These are phyloP conservation scores for Ridgeia piscesae DNA, from an alignment of 1,140 invertebrate genomes.

Conservation along the genomic window DNA sequence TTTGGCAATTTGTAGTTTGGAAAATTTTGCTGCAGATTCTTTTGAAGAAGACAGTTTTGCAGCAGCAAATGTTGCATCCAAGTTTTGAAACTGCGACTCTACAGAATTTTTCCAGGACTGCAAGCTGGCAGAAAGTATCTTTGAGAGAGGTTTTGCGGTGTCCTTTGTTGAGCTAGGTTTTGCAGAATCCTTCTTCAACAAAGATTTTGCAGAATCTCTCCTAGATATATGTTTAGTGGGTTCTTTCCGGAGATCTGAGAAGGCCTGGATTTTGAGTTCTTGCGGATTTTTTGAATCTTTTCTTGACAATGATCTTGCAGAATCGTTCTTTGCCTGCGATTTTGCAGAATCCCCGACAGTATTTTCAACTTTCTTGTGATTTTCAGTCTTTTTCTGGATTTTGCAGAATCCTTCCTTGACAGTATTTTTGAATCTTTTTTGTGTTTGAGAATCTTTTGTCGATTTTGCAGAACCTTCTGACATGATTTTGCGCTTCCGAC, in stretches of 20 bases:
- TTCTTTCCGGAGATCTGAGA: not conserved
- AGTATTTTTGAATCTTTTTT: no score
- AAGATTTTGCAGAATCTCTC: not conserved
- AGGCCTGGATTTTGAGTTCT: no score
- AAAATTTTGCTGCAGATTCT: not conserved
- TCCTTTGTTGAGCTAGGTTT: not conserved
- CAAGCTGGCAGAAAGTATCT: not conserved
- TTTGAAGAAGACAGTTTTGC: not conserved
- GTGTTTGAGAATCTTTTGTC: no score
- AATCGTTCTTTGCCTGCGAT: not conserved
- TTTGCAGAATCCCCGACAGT: not conserved
- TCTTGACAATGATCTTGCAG: not conserved
- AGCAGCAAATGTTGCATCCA: not conserved
- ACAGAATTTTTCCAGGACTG: not conserved
- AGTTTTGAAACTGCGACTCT: not conserved
- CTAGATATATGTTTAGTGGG: not conserved
- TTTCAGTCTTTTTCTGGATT: not conserved
- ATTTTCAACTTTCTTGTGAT: no score
- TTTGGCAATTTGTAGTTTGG: not conserved
- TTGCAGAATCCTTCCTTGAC: no score
- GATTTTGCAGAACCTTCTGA: no score
- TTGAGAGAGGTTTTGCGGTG: not conserved
- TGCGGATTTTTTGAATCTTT: not conserved
- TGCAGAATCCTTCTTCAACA: not conserved
- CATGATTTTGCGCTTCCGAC: no score